These are phyloP conservation scores for Fratercula arctica DNA, from an alignment of 2,797 vertebrate species.

Conservation along the genomic window DNA sequence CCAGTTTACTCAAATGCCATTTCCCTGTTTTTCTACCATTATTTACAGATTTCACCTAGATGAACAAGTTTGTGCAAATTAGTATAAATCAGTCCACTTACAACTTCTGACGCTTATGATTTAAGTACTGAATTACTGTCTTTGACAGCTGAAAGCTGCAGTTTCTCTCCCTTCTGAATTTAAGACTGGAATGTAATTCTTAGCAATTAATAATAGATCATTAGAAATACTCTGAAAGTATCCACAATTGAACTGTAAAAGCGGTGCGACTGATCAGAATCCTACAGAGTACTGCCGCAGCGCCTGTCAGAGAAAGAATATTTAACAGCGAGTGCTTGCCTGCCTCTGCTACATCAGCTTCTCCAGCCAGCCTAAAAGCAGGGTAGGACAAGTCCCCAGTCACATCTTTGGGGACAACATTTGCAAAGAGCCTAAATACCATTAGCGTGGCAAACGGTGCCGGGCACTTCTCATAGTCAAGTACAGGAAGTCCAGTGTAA, in stretches of 20 bases:
- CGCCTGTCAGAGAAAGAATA: background rate
- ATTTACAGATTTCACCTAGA: slow-evolving; percentile 3
- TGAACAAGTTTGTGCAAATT: slow-evolving; percentile 20
- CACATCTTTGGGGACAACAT: background rate
- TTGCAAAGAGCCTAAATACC: background rate
- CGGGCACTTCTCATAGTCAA: background rate
- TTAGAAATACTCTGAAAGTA: slow-evolving; percentile 50
- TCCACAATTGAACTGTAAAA: slow-evolving; percentile 25
- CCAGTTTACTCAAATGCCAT: background rate
- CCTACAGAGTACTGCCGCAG: background rate
- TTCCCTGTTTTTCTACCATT: slow-evolving; percentile 7
- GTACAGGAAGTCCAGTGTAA: background rate
- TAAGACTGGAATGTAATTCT: slow-evolving; percentile 35
- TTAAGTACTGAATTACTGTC: slow-evolving; percentile 33
- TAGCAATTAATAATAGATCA: slow-evolving; percentile 55
- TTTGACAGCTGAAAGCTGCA: slow-evolving; percentile 37
- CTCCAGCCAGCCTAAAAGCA: background rate
- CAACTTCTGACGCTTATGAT: background rate
- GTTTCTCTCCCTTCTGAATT: slow-evolving; percentile 24
- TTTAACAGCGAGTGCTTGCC: background rate
- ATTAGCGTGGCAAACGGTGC: background rate
- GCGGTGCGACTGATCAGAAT: background rate
- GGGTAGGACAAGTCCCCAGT: background rate
- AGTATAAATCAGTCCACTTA: slow-evolving; percentile 39
- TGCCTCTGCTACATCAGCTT: background rate